Base-by-base conservation (phyloP, 2,888 invertebrate genomes). In the Apeira syringaria region DNA sequence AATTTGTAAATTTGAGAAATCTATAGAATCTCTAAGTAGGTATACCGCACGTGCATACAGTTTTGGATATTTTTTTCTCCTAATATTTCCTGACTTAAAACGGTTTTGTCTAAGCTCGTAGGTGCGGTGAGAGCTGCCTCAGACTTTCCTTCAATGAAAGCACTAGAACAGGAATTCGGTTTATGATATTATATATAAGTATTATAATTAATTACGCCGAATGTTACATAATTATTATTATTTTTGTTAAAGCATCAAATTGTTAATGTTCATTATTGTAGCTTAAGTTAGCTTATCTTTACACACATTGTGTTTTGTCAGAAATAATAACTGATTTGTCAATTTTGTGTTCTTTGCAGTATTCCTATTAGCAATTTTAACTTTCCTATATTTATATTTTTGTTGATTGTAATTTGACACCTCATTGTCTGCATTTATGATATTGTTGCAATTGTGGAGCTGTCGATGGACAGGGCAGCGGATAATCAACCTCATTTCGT, bases 381-480 rank as follows among this genome's bases (percentile, higher is more conserved):
- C 31, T 43, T 34, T 37, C 34, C 25, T 44, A 38, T 53, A 40
- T 53, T 59, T 61, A 53, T 53, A 35, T 39, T 39, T 32, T 61
- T 50, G 39, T 51, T 50, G 45, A 28, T 43, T 25, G 28, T 48
- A 32, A 39, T 47, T 30, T 38, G 41, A 38, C 35, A 62, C 61
- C 55, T 73, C 61, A 57, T 56, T 53, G 56, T 59, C 56, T 68
- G 74, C 77, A 79, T 76, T 76, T 77, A 72, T 67, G 56, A 59
- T 61, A 59, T 28, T 44, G 41, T 43, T 39, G 43, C n/a, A n/a
- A n/a, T n/a, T n/a, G n/a, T n/a, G n/a, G n/a, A n/a, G n/a, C n/a
- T n/a, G n/a, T n/a, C n/a, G n/a, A n/a, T n/a, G n/a, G n/a, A n/a
- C n/a, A n/a, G n/a, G n/a, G n/a, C n/a, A n/a, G n/a, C n/a, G n/a